Evolutionary conservation across 2,797 vertebrate species (phyloP).

Genomic region (Merluccius polli): DNA sequence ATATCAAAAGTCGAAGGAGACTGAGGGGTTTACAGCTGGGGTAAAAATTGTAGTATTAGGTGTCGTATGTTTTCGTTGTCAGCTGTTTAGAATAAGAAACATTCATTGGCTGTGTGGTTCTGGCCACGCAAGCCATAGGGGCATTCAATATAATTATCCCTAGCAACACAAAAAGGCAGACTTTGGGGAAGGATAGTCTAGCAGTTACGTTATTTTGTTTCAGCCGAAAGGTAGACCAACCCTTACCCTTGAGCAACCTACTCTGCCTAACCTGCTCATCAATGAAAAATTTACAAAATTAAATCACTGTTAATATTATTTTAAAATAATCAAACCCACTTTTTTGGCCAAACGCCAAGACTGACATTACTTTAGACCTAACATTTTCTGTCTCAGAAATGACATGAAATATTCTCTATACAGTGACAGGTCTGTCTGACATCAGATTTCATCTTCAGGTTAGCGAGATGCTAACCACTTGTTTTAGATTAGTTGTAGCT

Average conservation of each 20-base stretch:
- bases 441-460: not conserved
- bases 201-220: not conserved
- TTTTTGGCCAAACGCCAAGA: not conserved
- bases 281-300: not conserved
- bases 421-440: not conserved
- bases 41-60: not conserved
- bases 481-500: conserved; percentile 37
- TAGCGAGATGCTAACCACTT: not conserved
- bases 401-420: not conserved
- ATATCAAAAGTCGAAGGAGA: not conserved
- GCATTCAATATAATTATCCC: not conserved
- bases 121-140: not conserved
- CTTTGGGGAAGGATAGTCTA: not conserved
- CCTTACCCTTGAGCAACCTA: not conserved
- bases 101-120: not conserved
- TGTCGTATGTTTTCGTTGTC: not conserved
- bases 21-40: not conserved
- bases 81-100: not conserved
- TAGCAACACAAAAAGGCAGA: not conserved
- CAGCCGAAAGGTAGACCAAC: not conserved
- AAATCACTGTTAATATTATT: not conserved
- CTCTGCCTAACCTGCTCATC: not conserved
- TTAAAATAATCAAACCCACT: not conserved
- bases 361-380: not conserved
- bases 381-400: not conserved